These are phyloP conservation scores for Nymphalis c-album DNA, from an alignment of 2,888 invertebrate species.

Conservation along the genomic window DNA sequence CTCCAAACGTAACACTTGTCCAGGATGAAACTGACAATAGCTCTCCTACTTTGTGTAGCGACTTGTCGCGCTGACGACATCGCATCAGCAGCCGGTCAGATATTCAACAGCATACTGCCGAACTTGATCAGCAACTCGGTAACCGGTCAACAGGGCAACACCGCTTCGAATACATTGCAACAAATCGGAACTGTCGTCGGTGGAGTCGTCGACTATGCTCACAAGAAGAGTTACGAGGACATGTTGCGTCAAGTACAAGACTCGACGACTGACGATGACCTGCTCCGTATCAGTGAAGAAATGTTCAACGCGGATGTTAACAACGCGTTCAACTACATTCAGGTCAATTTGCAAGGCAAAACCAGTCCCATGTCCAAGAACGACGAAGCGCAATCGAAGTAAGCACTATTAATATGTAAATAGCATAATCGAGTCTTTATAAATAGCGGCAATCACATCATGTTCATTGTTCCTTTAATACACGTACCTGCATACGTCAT, in stretches of 20 bases:
- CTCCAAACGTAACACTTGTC: conserved; percentile 57
- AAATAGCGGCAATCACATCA: conserved; percentile 17
- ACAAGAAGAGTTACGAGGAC: conserved; percentile 76
- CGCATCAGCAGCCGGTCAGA: conserved; percentile 71
- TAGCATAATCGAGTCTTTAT: conserved; percentile 14
- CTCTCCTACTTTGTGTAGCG: conserved; percentile 57
- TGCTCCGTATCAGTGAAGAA: conserved; percentile 86
- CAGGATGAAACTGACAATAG: conserved; percentile 64
- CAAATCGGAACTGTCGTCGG: conserved; percentile 76
- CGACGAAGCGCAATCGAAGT: conserved; percentile 87
- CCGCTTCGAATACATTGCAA: conserved; percentile 66
- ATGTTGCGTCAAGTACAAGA: conserved; percentile 71
- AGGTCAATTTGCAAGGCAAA: conserved; percentile 87
- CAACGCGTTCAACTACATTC: conserved; percentile 86
- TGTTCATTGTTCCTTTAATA: neutral
- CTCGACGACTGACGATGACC: conserved; percentile 84
- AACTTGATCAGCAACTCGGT: conserved; percentile 67
- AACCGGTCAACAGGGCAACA: conserved; percentile 67
- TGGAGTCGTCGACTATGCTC: conserved; percentile 74
- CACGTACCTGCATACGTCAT: no score
- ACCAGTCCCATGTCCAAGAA: conserved; percentile 85
- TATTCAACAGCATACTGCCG: conserved; percentile 72
- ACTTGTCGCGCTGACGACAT: conserved; percentile 65
- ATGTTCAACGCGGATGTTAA: conserved; percentile 87
- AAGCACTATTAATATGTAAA: conserved; percentile 32